Conservation (phyloP, 2,113 vertebrate genomes). For the Chloebia gouldiae region DNA sequence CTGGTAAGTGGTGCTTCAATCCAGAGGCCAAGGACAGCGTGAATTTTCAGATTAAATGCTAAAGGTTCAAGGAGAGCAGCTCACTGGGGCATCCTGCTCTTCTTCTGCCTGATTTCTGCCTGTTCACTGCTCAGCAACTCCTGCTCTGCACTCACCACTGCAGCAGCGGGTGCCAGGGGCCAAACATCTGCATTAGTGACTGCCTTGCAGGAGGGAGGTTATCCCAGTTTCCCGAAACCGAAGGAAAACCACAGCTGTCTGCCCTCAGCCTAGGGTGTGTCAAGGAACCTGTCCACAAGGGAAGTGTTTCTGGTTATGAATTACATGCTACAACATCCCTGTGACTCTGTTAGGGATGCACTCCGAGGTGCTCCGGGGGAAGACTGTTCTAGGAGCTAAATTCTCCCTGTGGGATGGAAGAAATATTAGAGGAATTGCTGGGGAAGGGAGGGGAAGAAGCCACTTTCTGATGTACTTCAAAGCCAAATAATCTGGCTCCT, state of each 20-base stretch:
- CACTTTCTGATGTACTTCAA: slow-evolving; percentile 16
- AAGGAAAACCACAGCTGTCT: slow-evolving; percentile 46
- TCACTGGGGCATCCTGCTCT: background rate
- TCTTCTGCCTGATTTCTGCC: background rate
- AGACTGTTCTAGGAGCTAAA: background rate
- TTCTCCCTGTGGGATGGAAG: background rate
- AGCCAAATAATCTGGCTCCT: background rate
- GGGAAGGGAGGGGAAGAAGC: background rate
- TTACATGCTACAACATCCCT: slow-evolving; percentile 16
- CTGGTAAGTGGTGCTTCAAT: background rate
- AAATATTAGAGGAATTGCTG: background rate
- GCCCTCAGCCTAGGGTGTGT: slow-evolving; percentile 36
- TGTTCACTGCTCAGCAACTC: background rate
- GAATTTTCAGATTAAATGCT: background rate
- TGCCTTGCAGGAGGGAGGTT: background rate
- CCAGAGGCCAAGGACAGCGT: background rate
- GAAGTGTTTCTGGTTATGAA: slow-evolving; percentile 44
- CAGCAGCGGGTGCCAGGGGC: background rate
- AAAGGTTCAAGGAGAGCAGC: background rate
- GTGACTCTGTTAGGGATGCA: background rate
- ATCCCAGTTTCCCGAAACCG: background rate
- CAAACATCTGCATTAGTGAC: background rate
- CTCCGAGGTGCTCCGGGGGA: background rate
- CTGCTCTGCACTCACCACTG: background rate
- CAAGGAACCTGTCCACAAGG: slow-evolving; percentile 42